Evolutionary conservation across 2,797 vertebrate genomes (phyloP).

Genomic region (Sebastiscus tertius): DNA sequence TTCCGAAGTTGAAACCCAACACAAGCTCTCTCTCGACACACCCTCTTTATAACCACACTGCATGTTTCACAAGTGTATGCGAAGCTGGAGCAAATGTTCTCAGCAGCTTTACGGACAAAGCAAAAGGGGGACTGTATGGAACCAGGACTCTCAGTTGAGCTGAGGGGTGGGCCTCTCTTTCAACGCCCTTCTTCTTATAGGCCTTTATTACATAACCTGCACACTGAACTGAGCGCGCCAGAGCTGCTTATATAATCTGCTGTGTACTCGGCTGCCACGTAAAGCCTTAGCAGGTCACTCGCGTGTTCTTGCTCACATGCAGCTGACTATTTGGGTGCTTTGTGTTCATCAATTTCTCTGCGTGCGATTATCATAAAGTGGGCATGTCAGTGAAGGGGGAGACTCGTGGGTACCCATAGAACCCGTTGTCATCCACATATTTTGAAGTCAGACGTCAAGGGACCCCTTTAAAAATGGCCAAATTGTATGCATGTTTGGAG

Average conservation of each 20-base stretch:
- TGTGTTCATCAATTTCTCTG: background rate
- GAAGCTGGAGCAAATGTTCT: constrained; percentile 11
- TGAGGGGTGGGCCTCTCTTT: constrained; percentile 29
- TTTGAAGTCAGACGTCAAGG: too few relatives aligned
- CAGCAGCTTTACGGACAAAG: background rate
- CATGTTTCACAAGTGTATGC: background rate
- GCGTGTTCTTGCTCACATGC: constrained; percentile 20
- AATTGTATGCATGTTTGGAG: too few relatives aligned
- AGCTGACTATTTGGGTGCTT: constrained; percentile 14
- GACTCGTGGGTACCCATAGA: too few relatives aligned
- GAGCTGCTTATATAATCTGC: constrained; percentile 76
- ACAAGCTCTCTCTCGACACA: background rate
- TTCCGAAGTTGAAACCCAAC: background rate
- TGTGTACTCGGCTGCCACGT: constrained; percentile 51
- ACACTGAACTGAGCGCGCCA: constrained; percentile 29
- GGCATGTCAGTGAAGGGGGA: too few relatives aligned
- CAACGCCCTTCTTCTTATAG: constrained; percentile 40
- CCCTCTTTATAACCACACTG: background rate
- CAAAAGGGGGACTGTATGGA: background rate
- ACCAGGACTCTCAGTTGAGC: background rate
- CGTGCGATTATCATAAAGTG: too few relatives aligned
- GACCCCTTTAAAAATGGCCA: too few relatives aligned
- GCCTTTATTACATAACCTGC: constrained; percentile 68
- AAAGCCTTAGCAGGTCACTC: constrained; percentile 41
- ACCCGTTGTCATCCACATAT: too few relatives aligned